Conservation (phyloP, 1,140 invertebrate species). For the Danaus melanippus region DNA sequence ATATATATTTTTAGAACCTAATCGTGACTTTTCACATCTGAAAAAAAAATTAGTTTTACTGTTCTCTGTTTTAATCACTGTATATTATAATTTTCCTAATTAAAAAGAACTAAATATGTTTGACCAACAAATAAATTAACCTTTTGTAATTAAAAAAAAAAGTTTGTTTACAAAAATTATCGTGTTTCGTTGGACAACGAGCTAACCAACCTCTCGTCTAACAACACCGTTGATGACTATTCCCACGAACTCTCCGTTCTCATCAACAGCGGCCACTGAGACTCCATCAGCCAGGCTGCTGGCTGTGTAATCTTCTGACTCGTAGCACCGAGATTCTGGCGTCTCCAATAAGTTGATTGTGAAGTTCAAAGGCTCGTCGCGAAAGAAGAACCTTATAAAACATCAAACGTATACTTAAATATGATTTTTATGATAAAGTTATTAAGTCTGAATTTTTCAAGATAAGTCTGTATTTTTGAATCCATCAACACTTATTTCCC, state of each 20-base stretch:
- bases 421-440: too few species aligned
- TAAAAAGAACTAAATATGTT: too few species aligned
- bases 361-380: slow-evolving; percentile 81
- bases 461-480: too few species aligned
- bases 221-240: slow-evolving; percentile 62
- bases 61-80: too few species aligned
- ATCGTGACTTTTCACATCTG: too few species aligned
- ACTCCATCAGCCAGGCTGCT: slow-evolving; percentile 73
- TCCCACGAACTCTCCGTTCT: slow-evolving; percentile 75
- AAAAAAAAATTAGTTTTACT: too few species aligned
- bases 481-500: too few species aligned
- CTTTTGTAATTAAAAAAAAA: too few species aligned
- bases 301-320: slow-evolving; percentile 77
- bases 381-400: slow-evolving; percentile 74
- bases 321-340: slow-evolving; percentile 75
- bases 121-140: too few species aligned
- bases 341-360: slow-evolving; percentile 75
- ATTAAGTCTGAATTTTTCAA: too few species aligned
- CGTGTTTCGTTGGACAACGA: background rate
- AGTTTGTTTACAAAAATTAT: background rate
- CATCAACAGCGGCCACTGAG: slow-evolving; percentile 76
- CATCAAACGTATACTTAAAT: background rate
- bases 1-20: too few species aligned
- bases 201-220: slow-evolving; percentile 39
- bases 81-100: too few species aligned